Conservation (phyloP, 2,888 invertebrate species). For the Mesorhabditis belari region DNA sequence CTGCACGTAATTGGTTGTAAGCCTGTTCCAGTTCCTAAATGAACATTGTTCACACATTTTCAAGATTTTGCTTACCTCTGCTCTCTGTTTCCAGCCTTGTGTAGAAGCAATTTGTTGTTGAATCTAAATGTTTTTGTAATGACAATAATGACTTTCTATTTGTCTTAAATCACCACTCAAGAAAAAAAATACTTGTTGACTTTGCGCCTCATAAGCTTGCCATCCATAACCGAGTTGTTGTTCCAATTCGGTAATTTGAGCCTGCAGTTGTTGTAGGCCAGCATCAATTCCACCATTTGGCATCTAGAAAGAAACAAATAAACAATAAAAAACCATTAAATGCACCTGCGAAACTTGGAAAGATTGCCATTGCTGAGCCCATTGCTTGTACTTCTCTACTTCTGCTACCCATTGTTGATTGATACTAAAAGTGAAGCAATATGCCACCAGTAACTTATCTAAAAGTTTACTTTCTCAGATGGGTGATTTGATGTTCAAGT, state of each 20-base stretch:
- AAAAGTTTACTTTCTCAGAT: too few species aligned
- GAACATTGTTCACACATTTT: too few species aligned
- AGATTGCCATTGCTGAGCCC: conserved; percentile 49
- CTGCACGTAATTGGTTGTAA: too few species aligned
- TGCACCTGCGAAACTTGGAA: conserved; percentile 46
- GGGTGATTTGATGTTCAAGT: too few species aligned
- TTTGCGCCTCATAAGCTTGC: conserved; percentile 51
- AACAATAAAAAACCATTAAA: too few species aligned
- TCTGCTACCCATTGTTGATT: conserved; percentile 45
- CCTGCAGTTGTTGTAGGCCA: conserved; percentile 34
- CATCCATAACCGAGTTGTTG: conserved; percentile 48
- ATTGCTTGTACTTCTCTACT: conserved; percentile 41
- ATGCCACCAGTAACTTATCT: too few species aligned
- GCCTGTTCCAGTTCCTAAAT: too few species aligned
- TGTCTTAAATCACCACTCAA: neutral
- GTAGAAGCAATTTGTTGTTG: neutral
- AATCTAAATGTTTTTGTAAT: neutral
- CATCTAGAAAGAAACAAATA: too few species aligned
- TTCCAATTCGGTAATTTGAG: conserved; percentile 39
- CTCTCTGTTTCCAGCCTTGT: too few species aligned
- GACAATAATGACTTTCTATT: neutral
- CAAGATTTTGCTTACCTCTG: too few species aligned
- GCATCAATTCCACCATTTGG: conserved; percentile 33
- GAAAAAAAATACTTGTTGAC: conserved; percentile 33
- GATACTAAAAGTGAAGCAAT: too few species aligned